Evolutionary conservation across 2,888 invertebrate genomes (phyloP).

Genomic region (Conistra vaccinii): DNA sequence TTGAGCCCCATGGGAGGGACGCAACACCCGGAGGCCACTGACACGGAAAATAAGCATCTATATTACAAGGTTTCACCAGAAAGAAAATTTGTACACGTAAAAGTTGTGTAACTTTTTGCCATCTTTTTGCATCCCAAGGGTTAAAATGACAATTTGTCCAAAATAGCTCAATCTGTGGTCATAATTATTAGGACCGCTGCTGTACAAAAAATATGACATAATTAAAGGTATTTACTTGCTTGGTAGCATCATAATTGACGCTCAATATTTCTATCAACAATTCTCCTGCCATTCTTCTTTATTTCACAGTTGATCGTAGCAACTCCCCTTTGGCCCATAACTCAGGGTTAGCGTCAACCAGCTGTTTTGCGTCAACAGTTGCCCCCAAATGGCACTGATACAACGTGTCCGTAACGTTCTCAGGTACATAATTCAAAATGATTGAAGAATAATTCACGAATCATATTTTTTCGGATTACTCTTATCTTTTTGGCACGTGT

Average conservation of each 20-base stretch:
- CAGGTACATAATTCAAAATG: neutral
- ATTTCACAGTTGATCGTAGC: neutral
- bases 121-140: too few species aligned
- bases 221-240: neutral
- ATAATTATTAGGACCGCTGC: neutral
- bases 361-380: neutral
- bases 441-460: too few species aligned
- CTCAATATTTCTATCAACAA: too few species aligned
- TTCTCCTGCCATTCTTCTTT: too few species aligned
- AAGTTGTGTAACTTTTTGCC: too few species aligned
- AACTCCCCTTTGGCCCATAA: neutral
- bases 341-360: neutral
- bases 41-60: slow-evolving; percentile 48
- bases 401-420: neutral
- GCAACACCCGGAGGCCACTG: slow-evolving; percentile 15
- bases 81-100: neutral
- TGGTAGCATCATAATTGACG: neutral
- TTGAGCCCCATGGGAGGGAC: slow-evolving; percentile 19
- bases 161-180: neutral
- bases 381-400: neutral
- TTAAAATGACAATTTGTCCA: neutral
- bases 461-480: too few species aligned
- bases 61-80: neutral
- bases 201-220: neutral
- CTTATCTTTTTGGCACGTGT: too few species aligned